Percentiles rank a stretch among this genome's conserved stretches.
Conservation (phyloP, 2,888 invertebrate genomes). For the Rhyacophila evoluta region DNA sequence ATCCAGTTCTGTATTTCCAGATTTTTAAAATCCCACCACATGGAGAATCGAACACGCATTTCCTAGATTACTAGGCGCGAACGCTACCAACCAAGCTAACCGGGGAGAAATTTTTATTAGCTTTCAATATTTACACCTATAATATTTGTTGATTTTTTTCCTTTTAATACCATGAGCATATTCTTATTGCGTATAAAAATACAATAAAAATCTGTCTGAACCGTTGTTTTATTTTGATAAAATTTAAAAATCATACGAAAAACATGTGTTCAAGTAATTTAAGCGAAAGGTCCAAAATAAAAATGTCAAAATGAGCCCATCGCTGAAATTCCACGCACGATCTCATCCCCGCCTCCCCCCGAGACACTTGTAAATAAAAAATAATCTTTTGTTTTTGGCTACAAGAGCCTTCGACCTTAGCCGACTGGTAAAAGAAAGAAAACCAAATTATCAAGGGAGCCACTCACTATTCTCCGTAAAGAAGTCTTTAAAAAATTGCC, state of each 20-base stretch:
- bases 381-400: conserved; percentile 4
- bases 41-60: no score
- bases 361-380: conserved; percentile 15
- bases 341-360: neutral
- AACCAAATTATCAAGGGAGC: neutral
- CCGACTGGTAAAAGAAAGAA: conserved; percentile 6
- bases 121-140: no score
- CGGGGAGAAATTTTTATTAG: no score
- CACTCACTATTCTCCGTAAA: neutral
- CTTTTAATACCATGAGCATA: no score
- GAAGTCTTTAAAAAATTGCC: neutral
- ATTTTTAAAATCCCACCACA: no score
- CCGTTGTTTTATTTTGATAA: no score
- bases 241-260: neutral
- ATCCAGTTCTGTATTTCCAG: no score
- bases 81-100: no score
- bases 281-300: neutral
- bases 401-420: neutral
- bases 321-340: neutral
- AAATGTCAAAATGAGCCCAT: neutral
- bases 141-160: no score
- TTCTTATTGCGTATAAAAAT: no score
- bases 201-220: no score
- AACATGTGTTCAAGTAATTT: neutral
- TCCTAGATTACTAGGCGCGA: no score